phyloP scores from a whole-genome alignment of 2,888 invertebrate genomes.

The Seira musarum region DNA sequence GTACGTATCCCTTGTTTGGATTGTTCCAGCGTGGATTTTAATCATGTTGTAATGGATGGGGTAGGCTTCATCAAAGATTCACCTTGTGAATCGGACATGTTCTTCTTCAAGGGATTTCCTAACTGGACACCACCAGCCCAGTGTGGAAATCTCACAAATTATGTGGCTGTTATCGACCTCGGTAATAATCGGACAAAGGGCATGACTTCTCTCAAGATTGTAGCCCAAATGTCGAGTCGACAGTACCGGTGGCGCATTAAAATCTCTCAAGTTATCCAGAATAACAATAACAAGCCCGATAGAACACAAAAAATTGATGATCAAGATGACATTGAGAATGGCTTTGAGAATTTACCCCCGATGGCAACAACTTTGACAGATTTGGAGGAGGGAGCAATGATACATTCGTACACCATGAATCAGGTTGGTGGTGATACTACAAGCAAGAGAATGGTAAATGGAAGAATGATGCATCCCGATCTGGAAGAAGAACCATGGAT shows the following conservation, averaged over 20 bases:
- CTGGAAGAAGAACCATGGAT: constrained; percentile 33
- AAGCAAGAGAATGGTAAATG: too few relatives aligned
- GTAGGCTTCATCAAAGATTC: constrained; percentile 29
- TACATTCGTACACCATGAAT: too few relatives aligned
- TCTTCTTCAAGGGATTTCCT: constrained; percentile 63
- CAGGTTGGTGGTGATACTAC: too few relatives aligned
- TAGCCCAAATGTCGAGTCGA: constrained; percentile 62
- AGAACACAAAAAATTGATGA: too few relatives aligned
- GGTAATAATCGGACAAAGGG: constrained; percentile 17
- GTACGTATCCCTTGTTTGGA: not conserved
- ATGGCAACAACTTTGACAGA: not conserved
- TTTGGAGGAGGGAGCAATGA: too few relatives aligned
- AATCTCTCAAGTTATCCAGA: constrained; percentile 60
- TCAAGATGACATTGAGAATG: too few relatives aligned
- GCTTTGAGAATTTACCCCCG: not conserved
- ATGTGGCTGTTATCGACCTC: constrained; percentile 59
- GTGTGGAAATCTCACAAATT: constrained; percentile 63
- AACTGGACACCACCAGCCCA: constrained; percentile 63
- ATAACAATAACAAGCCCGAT: too few relatives aligned
- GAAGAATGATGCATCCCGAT: not conserved
- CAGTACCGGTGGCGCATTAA: constrained; percentile 64
- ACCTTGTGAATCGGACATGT: constrained; percentile 61
- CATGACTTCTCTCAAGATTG: constrained; percentile 47
- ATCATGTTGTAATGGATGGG: constrained; percentile 52
- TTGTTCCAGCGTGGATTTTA: constrained; percentile 58